Base-by-base conservation (phyloP, 2,888 invertebrate genomes). In the Leistus spinibarbis region DNA sequence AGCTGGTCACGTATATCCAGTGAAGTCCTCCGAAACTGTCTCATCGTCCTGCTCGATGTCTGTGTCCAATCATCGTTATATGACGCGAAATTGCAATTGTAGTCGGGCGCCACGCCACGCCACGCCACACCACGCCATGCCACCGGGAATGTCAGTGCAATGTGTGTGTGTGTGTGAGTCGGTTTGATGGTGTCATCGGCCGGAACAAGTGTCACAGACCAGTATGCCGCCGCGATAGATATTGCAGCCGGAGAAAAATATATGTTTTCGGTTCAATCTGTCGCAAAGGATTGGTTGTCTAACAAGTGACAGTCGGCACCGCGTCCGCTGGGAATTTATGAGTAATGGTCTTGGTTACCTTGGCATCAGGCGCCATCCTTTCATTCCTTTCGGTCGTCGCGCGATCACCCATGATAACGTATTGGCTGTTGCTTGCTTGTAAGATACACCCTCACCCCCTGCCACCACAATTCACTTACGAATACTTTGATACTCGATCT, bases 231-330 rank as follows among this genome's bases (percentile, higher is more conserved):
- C n/a, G n/a, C 54, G 53, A n/a, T 22, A 79, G 79, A 81, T 81
- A 81, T 81, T 81, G 81, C 81, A 81, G 78, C 77, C 77, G 77
- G 24, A 54, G 24, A 54, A 81, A 80, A 83, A 83, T 83, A 83
- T 83, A 82, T 83, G 82, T 82, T 82, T 81, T 82, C 80, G 80
- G 81, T 79, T 81, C 83, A 84, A 85, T 84, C 83, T 83, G 84
- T 85, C 84, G 82, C 81, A 81, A 81, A 81, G 83, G 83, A 85
- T 85, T 84, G 84, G 84, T 82, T 82, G 80, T 82, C 83, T 81
- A 84, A 84, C 83, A 82, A 83, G 82, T 85, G 84, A 84, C 83
- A 85, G 83, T 81, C 80, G 80, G 80, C 81, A 80, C 81, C 80
- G 79, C 79, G 80, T 81, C 83, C 82, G 79, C 68, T 56, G 82